phyloP scores from a whole-genome alignment of 2,797 vertebrate genomes.

The Miichthys miiuy region DNA sequence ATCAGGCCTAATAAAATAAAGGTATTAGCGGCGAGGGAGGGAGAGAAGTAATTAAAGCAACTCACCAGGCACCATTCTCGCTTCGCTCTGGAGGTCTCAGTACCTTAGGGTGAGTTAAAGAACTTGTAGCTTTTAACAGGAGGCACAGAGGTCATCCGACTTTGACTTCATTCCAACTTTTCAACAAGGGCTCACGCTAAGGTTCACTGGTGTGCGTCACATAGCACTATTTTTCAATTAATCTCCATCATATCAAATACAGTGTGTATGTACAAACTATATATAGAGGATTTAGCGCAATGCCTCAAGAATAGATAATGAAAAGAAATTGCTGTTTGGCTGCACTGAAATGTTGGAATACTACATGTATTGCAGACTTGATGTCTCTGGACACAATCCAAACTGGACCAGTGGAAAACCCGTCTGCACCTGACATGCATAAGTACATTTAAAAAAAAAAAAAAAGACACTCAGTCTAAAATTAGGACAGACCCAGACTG shows the following conservation, averaged over 20 bases:
- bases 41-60: constrained; percentile 81
- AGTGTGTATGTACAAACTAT: not conserved
- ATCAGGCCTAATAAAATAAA: constrained; percentile 83
- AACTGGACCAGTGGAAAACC: constrained; percentile 1
- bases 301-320: not conserved
- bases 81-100: constrained; percentile 70
- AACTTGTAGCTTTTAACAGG: constrained; percentile 64
- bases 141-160: constrained; percentile 65
- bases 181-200: constrained; percentile 36
- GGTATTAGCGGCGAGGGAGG: constrained; percentile 74
- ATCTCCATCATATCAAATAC: constrained; percentile 14
- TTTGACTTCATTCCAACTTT: constrained; percentile 57
- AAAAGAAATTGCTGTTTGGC: not conserved
- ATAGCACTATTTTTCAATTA: constrained; percentile 4
- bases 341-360: not conserved
- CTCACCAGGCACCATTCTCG: constrained; percentile 68
- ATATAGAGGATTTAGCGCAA: not conserved
- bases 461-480: not conserved
- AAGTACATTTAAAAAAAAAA: not conserved
- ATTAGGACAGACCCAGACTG: not conserved
- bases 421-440: not conserved
- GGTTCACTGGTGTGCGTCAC: constrained; percentile 22
- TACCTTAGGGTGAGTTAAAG: constrained; percentile 66
- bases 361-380: not conserved
- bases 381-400: constrained; percentile 5